These are phyloP conservation scores for Bettongia penicillata DNA, from an alignment of 2,113 vertebrate genomes.

Conservation along the genomic window DNA sequence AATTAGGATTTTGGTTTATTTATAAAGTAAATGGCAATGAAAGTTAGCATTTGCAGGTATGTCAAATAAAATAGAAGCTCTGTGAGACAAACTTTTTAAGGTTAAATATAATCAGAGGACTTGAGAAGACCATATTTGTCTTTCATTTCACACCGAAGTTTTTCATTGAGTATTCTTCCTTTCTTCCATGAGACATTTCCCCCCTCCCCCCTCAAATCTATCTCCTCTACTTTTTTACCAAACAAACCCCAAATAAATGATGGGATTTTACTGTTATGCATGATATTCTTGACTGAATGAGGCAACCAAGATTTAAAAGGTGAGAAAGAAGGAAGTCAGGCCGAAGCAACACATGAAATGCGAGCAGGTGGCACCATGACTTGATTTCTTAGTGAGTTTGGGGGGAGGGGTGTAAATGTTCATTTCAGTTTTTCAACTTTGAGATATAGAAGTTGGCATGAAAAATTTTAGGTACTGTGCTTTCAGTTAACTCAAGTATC, in stretches of 20 bases:
- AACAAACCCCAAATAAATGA: constrained; percentile 42
- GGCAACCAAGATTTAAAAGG: background rate
- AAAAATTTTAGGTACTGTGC: background rate
- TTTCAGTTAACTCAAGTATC: background rate
- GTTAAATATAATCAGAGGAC: background rate
- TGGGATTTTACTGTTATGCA: background rate
- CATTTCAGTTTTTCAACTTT: background rate
- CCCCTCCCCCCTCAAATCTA: background rate
- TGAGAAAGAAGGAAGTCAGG: background rate
- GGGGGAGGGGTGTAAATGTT: background rate
- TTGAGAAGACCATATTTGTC: constrained; percentile 27
- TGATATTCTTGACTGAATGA: background rate
- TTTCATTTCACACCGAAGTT: background rate
- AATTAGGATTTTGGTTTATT: constrained; percentile 79
- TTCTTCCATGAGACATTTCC: background rate
- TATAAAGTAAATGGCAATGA: constrained; percentile 76
- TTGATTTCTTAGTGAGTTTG: too few species aligned
- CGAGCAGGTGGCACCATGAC: background rate
- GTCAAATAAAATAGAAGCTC: constrained; percentile 5
- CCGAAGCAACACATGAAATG: background rate
- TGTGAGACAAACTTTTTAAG: background rate
- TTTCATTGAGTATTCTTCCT: background rate
- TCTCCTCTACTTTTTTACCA: background rate
- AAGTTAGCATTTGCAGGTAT: constrained; percentile 57
- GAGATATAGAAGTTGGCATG: background rate